phyloP scores from a whole-genome alignment of 30 jellyfish, hydroid and myxozoan species.

The Phacellophora camtschatica region DNA sequence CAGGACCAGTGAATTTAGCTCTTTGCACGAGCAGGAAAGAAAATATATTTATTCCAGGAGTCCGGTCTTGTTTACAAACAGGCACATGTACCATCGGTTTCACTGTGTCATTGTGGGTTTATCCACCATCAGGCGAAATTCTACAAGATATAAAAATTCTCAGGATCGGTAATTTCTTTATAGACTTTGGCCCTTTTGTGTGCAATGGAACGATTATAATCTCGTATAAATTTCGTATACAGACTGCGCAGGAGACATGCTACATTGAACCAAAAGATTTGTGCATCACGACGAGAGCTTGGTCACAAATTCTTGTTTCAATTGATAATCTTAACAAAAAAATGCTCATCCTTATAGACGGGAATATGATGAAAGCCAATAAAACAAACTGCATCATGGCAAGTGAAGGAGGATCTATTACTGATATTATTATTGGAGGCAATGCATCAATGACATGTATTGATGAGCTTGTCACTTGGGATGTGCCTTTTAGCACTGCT shows the following conservation, averaged over 20 bases:
- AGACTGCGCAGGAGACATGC: not conserved
- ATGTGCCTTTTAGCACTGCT: not conserved
- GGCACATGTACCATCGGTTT: not conserved
- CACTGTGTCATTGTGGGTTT: conserved; percentile 3
- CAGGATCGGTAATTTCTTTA: not conserved
- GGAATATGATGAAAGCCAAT: not conserved
- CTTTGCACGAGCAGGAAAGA: not conserved
- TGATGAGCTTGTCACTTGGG: conserved; percentile 24
- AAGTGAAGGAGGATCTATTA: not conserved
- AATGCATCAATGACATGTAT: not conserved
- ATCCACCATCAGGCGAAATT: conserved; percentile 5
- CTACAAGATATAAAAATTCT: not conserved
- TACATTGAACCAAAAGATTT: not conserved
- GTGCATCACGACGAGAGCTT: conserved; percentile 11
- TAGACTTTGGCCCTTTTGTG: not conserved
- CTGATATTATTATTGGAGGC: not conserved
- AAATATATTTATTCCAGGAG: not conserved
- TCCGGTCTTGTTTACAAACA: not conserved
- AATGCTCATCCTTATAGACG: not conserved
- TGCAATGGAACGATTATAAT: not conserved
- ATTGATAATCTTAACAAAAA: not conserved
- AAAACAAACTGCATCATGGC: not conserved
- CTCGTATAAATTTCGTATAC: not conserved
- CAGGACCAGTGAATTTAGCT: conserved; percentile 20
- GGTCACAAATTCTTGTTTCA: conserved; percentile 10